Base-by-base conservation (phyloP, 2,113 vertebrate species). In the Oryzias curvinotus region DNA sequence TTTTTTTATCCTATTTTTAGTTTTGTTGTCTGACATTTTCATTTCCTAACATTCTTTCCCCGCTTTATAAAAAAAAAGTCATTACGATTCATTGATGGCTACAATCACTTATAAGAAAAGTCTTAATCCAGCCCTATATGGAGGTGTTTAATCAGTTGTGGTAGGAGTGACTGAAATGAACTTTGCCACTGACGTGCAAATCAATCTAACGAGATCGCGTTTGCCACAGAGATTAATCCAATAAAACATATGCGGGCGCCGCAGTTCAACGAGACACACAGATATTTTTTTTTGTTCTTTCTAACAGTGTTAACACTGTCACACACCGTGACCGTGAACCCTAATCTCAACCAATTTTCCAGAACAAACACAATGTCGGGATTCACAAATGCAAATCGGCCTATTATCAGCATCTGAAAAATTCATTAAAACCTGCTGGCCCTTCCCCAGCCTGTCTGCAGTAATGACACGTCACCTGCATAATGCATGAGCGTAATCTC, bases 331-430 rank as follows among this genome's bases (percentile, higher is more conserved):
- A 77, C 71, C 68, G 42, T 55, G 30, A 82, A 82, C 56, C 73
- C 71, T 81, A 62, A 84, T 80, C 82, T 67, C 62, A 77, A 58
- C 68, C 70, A 82, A 87, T 89, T 87, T 85, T 80, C 78, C 55
- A 82, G 78, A 84, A 82, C 75, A 87, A 82, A 87, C 82, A 81
- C 63, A 71, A 71, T 71, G 71, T 75, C 77, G 50, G 71, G 74
- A 60, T 64, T 57, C 7, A 13, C 78, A 48, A 65, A 84, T 76
- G 75, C 82, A 84, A 87, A 83, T 76, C 72, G 61, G 55, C 64
- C 70, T 65, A 82, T 84, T 79, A 77, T 73, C 77, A 50, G 69
- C 66, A 67, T 77, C 71, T 81, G 68, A 81, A 85, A 85, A 85
- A 86, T 77, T 84, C 73, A 85, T 85, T 83, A 75, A 82, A 78